A percentile compares a stretch with the other conserved stretches of the same genome.
Conservation (phyloP, 2,888 invertebrate genomes). For the Lathronympha strigana region DNA sequence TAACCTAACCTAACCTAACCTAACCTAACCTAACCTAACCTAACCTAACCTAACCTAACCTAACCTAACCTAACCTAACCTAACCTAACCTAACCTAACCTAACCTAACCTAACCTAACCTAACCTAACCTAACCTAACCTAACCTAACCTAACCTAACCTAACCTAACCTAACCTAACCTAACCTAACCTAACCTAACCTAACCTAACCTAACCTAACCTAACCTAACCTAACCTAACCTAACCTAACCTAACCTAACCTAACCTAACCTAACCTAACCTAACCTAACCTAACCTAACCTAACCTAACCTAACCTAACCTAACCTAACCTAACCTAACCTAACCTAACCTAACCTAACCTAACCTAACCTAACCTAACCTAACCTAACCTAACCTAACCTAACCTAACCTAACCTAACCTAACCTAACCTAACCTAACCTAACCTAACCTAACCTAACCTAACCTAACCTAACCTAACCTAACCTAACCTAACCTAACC, state of each 20-base stretch:
- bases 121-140: conserved; percentile 25
- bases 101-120: conserved; percentile 28
- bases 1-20: conserved; percentile 17
- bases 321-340: conserved; percentile 33
- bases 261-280: conserved; percentile 27
- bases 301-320: conserved; percentile 32
- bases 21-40: conserved; percentile 44
- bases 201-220: conserved; percentile 42
- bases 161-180: conserved; percentile 30
- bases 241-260: conserved; percentile 39
- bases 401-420: too few species aligned
- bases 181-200: conserved; percentile 33
- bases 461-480: too few species aligned
- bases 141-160: conserved; percentile 30
- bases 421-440: too few species aligned
- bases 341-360: too few species aligned
- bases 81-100: conserved; percentile 31
- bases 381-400: too few species aligned
- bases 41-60: conserved; percentile 43
- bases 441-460: too few species aligned
- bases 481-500: too few species aligned
- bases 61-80: conserved; percentile 26
- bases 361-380: too few species aligned
- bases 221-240: conserved; percentile 42
- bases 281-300: conserved; percentile 30